Conservation (phyloP, 1,140 invertebrate genomes). For the Elymnias hypermnestra region DNA sequence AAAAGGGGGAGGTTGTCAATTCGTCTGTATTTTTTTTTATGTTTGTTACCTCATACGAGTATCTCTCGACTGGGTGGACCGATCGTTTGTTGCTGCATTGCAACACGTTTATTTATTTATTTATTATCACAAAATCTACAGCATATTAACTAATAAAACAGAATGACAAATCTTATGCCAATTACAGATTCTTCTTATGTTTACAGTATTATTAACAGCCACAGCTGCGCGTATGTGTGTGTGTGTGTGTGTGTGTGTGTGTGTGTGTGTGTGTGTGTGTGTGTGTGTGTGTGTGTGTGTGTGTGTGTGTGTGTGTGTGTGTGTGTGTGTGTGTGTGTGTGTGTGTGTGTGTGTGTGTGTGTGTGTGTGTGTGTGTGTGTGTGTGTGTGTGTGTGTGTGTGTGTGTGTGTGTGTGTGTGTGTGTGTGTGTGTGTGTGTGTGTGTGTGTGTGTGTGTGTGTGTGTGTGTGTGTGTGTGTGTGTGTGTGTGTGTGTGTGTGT, state of each 20-base stretch:
- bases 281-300: slow-evolving; percentile 3
- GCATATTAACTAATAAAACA: no score
- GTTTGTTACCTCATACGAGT: no score
- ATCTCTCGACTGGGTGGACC: no score
- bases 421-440: slow-evolving; percentile 3
- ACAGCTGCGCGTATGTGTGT: not conserved
- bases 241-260: slow-evolving; percentile 3
- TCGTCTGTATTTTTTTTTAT: no score
- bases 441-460: slow-evolving; percentile 3
- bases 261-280: slow-evolving; percentile 3
- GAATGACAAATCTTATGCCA: no score
- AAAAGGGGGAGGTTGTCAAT: no score
- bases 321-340: slow-evolving; percentile 3
- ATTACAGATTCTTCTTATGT: no score
- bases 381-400: slow-evolving; percentile 3
- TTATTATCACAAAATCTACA: no score
- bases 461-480: slow-evolving; percentile 3
- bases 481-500: slow-evolving; percentile 3
- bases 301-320: slow-evolving; percentile 3
- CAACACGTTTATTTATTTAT: no score
- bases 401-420: slow-evolving; percentile 3
- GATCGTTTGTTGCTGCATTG: no score
- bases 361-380: slow-evolving; percentile 3
- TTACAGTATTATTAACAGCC: no score
- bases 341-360: slow-evolving; percentile 3